Evolutionary conservation across 2,113 vertebrate species (phyloP).

Genomic region (Brachyhypopomus occidentalis): DNA sequence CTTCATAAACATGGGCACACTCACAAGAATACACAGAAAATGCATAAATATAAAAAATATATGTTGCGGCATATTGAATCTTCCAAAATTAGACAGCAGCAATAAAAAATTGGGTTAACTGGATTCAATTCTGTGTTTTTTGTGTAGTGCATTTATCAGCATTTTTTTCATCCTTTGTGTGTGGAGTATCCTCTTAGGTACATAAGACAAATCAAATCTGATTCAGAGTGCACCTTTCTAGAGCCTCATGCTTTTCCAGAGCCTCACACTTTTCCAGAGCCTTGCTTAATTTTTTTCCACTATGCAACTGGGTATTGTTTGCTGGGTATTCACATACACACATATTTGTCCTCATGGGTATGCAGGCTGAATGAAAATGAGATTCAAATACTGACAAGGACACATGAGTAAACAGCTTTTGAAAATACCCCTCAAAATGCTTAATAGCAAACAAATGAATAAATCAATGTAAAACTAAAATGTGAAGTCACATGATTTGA

Average conservation of each 20-base stretch:
- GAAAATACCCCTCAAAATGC: too few species aligned
- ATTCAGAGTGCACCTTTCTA: constrained; percentile 54
- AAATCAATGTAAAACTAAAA: too few species aligned
- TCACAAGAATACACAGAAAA: constrained; percentile 15
- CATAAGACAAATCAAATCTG: constrained; percentile 64
- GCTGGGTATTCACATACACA: not conserved
- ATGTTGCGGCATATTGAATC: not conserved
- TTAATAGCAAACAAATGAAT: too few species aligned
- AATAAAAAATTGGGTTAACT: not conserved
- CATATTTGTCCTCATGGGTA: too few species aligned
- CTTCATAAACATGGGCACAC: not conserved
- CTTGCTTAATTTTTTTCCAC: constrained; percentile 4
- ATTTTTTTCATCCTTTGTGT: constrained; percentile 17
- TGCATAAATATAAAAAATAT: not conserved
- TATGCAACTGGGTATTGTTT: constrained; percentile 14
- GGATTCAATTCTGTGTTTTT: not conserved
- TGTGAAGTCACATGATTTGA: too few species aligned
- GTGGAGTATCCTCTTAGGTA: constrained; percentile 55
- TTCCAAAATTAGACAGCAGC: not conserved
- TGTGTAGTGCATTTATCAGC: not conserved
- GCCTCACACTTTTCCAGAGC: constrained; percentile 36
- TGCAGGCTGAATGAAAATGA: too few species aligned
- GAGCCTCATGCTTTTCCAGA: constrained; percentile 36
- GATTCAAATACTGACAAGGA: too few species aligned
- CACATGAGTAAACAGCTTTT: too few species aligned